Percentiles rank a stretch among this genome's conserved stretches.
phyloP scores from a whole-genome alignment of 2,888 invertebrate species.

The Catocala nupta region DNA sequence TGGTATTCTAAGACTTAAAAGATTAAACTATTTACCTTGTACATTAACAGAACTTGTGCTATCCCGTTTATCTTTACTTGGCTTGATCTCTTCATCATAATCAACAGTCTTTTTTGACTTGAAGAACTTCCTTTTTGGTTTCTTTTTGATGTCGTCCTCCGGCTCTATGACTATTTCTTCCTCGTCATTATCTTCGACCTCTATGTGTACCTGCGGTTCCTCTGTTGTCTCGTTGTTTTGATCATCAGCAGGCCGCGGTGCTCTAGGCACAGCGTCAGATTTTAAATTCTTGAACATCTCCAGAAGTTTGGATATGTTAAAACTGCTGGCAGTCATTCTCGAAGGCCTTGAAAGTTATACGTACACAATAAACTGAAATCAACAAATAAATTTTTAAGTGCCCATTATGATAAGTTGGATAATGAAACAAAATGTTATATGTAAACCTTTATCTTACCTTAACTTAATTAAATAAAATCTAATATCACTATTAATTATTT shows the following conservation, averaged over 20 bases:
- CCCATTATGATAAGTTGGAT: neutral
- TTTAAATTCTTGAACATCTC: constrained; percentile 80
- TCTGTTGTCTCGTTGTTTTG: constrained; percentile 57
- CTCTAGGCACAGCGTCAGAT: constrained; percentile 83
- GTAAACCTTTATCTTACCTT: no score
- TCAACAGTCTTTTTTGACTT: constrained; percentile 53
- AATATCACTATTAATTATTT: no score
- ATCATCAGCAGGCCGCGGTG: constrained; percentile 71
- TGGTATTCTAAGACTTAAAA: no score
- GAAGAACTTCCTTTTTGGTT: constrained; percentile 62
- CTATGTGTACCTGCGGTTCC: constrained; percentile 25
- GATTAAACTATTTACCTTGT: constrained; percentile 63
- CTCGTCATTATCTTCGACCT: constrained; percentile 35
- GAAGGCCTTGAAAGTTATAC: constrained; percentile 5
- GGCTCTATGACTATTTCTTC: constrained; percentile 68
- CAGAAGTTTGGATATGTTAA: constrained; percentile 61
- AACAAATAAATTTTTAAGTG: constrained; percentile 25
- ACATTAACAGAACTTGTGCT: constrained; percentile 70
- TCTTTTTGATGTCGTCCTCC: constrained; percentile 60
- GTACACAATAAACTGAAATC: constrained; percentile 11
- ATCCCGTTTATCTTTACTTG: constrained; percentile 49
- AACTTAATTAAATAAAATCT: no score
- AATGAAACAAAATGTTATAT: no score
- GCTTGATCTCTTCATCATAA: constrained; percentile 44
- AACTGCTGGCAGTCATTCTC: constrained; percentile 58